Evolutionary conservation across 2,888 invertebrate genomes (phyloP), one percentile per base, ranked within the genome.

Genomic region (Cryptus armator): DNA sequence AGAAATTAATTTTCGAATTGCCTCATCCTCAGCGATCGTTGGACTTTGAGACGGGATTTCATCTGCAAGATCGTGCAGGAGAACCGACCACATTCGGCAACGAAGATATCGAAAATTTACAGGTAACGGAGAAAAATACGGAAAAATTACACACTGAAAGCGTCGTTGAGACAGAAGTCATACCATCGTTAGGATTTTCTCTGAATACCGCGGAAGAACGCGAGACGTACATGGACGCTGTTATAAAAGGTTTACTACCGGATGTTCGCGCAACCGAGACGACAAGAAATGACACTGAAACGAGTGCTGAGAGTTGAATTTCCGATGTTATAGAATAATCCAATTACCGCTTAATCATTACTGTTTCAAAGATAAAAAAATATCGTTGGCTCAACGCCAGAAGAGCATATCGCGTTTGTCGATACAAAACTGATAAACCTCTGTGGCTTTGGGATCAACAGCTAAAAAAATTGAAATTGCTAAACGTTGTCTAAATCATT

Each of bases 121-220:
- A 64, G 7, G 59, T n/a, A 37, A 71, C 78, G 9, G 16, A 56
- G 44, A 32, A 16, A 51, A 68, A 24, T 44, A 48, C 32, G 16
- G 67, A 51, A 43, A 72, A 76, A 51, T n/a, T 7, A 16, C 16
- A 67, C 10, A 43, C 29, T 9, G 70, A 87, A 70, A 88, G 87
- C 6, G 71, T 89, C 7, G 89, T 93, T 3, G 89, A 92, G 66
- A 93, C 94, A 0, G 94, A 94, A 87, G 89, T 94, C 4, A 90
- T 94, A 16, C 93, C 94, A 6, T 92, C 94, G 2, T 84, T 94
- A 3, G 92, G 93, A 62, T 94, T 94, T 70, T 90, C 92, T 3
- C 87, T 94, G 1, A 91, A 93, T 32, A 91, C 93, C 3, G 91
- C 91, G 6, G 86, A 90, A 16, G 94, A 92, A 0, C 90, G 92